Evolutionary conservation across 2,888 invertebrate genomes (phyloP).

Genomic region (Sialis lutaria): DNA sequence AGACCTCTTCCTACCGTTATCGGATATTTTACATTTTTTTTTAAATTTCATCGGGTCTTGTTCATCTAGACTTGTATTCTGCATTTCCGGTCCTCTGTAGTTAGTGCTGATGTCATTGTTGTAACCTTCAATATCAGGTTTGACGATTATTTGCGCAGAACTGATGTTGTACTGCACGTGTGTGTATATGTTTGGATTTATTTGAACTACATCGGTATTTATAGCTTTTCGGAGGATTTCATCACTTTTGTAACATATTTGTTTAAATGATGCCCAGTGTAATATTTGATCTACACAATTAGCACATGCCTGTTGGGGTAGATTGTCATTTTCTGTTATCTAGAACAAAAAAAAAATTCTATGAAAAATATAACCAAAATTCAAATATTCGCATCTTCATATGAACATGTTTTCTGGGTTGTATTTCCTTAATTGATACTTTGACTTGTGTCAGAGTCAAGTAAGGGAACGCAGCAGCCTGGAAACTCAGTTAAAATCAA

Average conservation of each 20-base stretch:
- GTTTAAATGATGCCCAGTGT: slow-evolving; percentile 16
- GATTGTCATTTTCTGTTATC: slow-evolving; percentile 13
- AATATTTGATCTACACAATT: slow-evolving; percentile 15
- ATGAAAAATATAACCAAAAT: no score
- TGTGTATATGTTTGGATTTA: background rate
- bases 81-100: no score
- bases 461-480: no score
- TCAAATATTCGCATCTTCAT: no score
- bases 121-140: background rate
- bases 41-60: background rate
- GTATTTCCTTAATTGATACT: no score
- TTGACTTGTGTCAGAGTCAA: no score
- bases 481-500: no score
- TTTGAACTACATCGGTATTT: slow-evolving; percentile 1
- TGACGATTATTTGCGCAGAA: background rate
- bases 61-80: background rate
- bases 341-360: slow-evolving; percentile 6
- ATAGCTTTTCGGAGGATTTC: slow-evolving; percentile 11
- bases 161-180: background rate
- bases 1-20: background rate
- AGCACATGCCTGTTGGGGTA: slow-evolving; percentile 14
- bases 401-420: no score
- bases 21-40: background rate
- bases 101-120: background rate
- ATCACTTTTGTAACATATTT: slow-evolving; percentile 15